phyloP scores from a whole-genome alignment of 2,888 invertebrate genomes.

The Catocala sponsa region DNA sequence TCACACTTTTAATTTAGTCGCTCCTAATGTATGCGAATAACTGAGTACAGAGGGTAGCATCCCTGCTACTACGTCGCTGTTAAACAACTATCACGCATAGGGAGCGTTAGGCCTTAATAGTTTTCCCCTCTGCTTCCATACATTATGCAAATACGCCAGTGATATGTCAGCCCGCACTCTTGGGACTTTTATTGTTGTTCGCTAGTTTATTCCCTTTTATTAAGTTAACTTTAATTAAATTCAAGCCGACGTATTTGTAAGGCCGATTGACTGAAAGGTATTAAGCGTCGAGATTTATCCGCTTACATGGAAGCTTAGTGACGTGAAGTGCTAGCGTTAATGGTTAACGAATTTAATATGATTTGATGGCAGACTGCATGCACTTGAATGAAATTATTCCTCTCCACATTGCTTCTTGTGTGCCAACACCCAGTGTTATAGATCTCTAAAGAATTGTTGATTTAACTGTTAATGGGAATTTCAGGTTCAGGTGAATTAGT shows the following conservation, averaged over 20 bases:
- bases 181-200: slow-evolving; percentile 86
- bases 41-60: slow-evolving; percentile 71
- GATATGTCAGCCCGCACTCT: slow-evolving; percentile 86
- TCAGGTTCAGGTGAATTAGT: too few relatives aligned
- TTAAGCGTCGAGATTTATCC: slow-evolving; percentile 81
- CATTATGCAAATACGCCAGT: slow-evolving; percentile 87
- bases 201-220: slow-evolving; percentile 85
- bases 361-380: slow-evolving; percentile 25
- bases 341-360: slow-evolving; percentile 45
- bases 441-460: too few relatives aligned
- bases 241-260: slow-evolving; percentile 82
- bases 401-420: too few relatives aligned
- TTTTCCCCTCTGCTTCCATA: slow-evolving; percentile 84
- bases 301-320: slow-evolving; percentile 69
- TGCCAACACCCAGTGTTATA: too few relatives aligned
- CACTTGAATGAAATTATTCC: too few relatives aligned
- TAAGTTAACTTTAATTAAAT: slow-evolving; percentile 88
- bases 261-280: slow-evolving; percentile 83
- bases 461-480: too few relatives aligned
- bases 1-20: slow-evolving; percentile 88
- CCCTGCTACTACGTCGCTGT: slow-evolving; percentile 72
- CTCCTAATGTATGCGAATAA: slow-evolving; percentile 86
- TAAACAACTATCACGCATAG: slow-evolving; percentile 85
- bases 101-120: slow-evolving; percentile 83
- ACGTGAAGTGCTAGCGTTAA: slow-evolving; percentile 52